These are phyloP conservation scores for Genyomyrus donnyi DNA, from an alignment of 2,113 vertebrate genomes.

Conservation along the genomic window DNA sequence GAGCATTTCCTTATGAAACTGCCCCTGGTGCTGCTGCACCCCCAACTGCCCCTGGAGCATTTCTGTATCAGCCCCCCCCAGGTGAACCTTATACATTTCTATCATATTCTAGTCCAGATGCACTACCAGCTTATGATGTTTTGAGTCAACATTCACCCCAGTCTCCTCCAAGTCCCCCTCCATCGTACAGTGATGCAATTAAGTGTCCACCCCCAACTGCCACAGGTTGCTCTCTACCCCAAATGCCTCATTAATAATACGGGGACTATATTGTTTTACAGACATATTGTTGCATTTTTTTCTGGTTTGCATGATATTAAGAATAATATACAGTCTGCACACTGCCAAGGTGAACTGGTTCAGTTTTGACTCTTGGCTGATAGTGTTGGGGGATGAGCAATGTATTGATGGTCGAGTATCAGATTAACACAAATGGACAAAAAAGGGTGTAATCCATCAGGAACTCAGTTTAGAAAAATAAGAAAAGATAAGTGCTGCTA, in stretches of 20 bases:
- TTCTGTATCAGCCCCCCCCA: not conserved
- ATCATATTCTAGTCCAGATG: not conserved
- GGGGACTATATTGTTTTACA: too few relatives aligned
- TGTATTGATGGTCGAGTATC: too few relatives aligned
- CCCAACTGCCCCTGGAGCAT: not conserved
- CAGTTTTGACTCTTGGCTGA: too few relatives aligned
- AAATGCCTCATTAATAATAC: not conserved
- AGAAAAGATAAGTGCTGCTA: too few relatives aligned
- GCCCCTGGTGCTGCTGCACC: not conserved
- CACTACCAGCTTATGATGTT: not conserved
- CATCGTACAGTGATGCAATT: not conserved
- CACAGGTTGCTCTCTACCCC: not conserved
- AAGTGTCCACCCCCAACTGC: not conserved
- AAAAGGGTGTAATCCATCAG: not conserved
- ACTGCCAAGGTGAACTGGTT: too few relatives aligned
- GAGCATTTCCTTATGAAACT: not conserved
- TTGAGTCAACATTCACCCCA: not conserved
- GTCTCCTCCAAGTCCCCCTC: not conserved
- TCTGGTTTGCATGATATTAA: too few relatives aligned
- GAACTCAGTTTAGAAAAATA: not conserved
- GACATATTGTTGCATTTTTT: too few relatives aligned
- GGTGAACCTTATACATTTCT: not conserved
- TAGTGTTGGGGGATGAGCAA: too few relatives aligned
- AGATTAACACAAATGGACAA: not conserved
- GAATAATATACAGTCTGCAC: too few relatives aligned